A percentile compares a stretch with the other conserved stretches of the same genome.
phyloP scores from a whole-genome alignment of 1,140 invertebrate species.

The Pachyrhynchus sulphureomaculatus region DNA sequence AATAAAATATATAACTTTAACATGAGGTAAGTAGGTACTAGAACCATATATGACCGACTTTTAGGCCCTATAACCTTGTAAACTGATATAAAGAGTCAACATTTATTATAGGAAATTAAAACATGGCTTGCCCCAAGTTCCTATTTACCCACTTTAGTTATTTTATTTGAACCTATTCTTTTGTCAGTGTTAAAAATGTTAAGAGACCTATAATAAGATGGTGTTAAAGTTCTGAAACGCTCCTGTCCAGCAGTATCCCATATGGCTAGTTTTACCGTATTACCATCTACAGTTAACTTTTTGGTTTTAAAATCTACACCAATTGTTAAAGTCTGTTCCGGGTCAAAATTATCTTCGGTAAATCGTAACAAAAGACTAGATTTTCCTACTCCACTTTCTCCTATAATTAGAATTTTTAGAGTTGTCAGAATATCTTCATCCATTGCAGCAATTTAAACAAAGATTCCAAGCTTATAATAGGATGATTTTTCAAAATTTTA shows the following conservation, averaged over 20 bases:
- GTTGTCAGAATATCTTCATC: conserved; percentile 56
- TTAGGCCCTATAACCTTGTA: too few relatives aligned
- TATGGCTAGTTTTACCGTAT: conserved; percentile 79
- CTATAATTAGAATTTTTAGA: conserved; percentile 93
- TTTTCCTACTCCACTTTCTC: conserved; percentile 96
- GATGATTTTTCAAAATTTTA: too few relatives aligned
- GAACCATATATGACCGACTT: too few relatives aligned
- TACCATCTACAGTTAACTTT: conserved; percentile 85
- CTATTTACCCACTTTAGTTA: too few relatives aligned
- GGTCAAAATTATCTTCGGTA: conserved; percentile 93
- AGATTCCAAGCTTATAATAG: too few relatives aligned
- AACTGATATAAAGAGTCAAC: too few relatives aligned
- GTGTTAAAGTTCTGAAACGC: conserved; percentile 92
- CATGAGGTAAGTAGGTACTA: too few relatives aligned
- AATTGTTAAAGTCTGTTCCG: conserved; percentile 91
- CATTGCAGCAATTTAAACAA: conserved; percentile 31
- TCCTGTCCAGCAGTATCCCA: conserved; percentile 98
- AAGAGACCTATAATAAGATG: conserved; percentile 82
- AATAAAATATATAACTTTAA: too few relatives aligned
- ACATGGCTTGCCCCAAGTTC: too few relatives aligned
- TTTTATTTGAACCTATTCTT: too few relatives aligned
- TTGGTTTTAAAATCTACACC: conserved; percentile 95
- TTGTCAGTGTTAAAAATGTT: too few relatives aligned
- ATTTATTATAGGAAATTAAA: too few relatives aligned
- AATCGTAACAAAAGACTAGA: conserved; percentile 93